Percentiles rank a stretch among this genome's conserved stretches.
Evolutionary conservation across 37 sponge, comb jelly and placozoan genomes (phyloP).

Genomic region (Beroe ovata): DNA sequence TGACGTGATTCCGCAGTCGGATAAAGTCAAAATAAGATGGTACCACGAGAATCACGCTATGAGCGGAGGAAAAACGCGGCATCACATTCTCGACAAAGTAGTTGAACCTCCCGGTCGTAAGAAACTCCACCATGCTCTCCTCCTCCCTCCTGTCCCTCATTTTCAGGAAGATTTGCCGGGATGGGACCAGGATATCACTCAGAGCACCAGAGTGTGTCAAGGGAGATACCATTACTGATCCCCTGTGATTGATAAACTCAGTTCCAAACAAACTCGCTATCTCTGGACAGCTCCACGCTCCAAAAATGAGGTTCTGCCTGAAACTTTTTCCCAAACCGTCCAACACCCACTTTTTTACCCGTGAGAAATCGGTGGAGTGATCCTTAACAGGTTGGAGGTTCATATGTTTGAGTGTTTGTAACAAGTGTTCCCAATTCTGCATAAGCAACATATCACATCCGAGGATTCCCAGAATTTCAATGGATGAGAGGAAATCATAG

Average conservation of each 20-base stretch:
- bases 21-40: conserved; percentile 96
- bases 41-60: conserved; percentile 76
- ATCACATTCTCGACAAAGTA: conserved; percentile 72
- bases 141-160: conserved; percentile 14
- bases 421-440: conserved; percentile 98
- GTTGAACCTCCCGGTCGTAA: background rate
- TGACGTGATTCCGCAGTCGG: conserved; percentile 84
- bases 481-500: conserved; percentile 93
- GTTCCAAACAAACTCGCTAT: conserved; percentile 75
- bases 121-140: background rate
- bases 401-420: background rate
- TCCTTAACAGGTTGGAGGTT: conserved; percentile 6
- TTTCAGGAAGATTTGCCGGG: conserved; percentile 1
- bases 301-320: conserved; percentile 83
- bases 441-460: conserved; percentile 93
- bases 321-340: conserved; percentile 74
- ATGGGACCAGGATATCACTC: background rate
- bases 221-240: background rate
- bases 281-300: conserved; percentile 78
- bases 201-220: background rate
- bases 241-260: background rate
- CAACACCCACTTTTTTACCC: conserved; percentile 79
- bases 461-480: conserved; percentile 87
- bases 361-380: conserved; percentile 22
- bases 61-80: conserved; percentile 70